phyloP scores from a whole-genome alignment of 2,888 invertebrate species.

The Lydus trimaculatus region DNA sequence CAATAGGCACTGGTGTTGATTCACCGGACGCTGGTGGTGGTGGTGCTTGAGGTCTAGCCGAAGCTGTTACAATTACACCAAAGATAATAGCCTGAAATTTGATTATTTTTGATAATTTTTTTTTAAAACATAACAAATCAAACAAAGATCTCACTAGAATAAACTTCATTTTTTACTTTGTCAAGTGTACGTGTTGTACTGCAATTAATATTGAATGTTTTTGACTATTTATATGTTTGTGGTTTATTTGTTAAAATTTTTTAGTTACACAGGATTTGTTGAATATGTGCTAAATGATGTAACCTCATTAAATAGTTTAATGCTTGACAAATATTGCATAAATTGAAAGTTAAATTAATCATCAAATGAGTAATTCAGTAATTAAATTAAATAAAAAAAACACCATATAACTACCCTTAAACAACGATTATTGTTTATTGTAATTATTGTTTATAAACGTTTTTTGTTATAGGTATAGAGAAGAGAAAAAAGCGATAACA shows the following conservation, averaged over 20 bases:
- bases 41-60: constrained; percentile 37
- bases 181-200: constrained; percentile 24
- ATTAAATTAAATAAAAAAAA: background rate
- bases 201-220: constrained; percentile 13
- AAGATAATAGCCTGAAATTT: constrained; percentile 27
- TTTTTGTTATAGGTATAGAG: background rate
- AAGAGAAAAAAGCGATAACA: background rate
- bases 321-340: constrained; percentile 34
- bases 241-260: constrained; percentile 39
- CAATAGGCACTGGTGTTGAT: constrained; percentile 59
- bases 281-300: constrained; percentile 47
- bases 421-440: background rate
- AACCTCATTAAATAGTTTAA: constrained; percentile 43
- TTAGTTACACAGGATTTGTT: constrained; percentile 33
- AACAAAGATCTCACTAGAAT: constrained; percentile 19
- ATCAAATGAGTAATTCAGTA: background rate
- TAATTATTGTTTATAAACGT: background rate
- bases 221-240: constrained; percentile 39
- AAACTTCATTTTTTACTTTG: constrained; percentile 20
- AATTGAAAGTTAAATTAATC: constrained; percentile 27
- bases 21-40: constrained; percentile 10
- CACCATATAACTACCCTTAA: background rate
- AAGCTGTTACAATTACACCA: constrained; percentile 19
- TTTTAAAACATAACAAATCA: background rate
- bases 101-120: background rate